These are phyloP conservation scores for Coilia nasus DNA, from an alignment of 2,797 vertebrate genomes.

Conservation along the genomic window DNA sequence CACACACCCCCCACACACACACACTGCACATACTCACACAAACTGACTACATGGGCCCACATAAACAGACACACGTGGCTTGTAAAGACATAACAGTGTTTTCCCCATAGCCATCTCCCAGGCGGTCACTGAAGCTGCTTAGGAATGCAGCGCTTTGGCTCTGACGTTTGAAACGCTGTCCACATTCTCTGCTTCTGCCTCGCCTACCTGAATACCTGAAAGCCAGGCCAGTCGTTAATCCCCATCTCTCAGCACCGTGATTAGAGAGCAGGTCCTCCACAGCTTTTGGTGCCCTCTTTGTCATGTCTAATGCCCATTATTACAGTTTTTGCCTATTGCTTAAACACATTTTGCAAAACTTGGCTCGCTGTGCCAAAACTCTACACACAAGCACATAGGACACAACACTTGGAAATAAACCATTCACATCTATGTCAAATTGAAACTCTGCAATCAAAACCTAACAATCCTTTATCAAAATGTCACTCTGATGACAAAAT, in stretches of 20 bases:
- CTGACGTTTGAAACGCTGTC: background rate
- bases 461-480: too few species aligned
- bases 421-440: too few species aligned
- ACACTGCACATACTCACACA: background rate
- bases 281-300: background rate
- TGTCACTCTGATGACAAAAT: too few species aligned
- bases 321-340: too few species aligned
- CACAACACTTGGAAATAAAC: too few species aligned
- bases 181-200: background rate
- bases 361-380: too few species aligned
- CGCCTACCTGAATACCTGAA: constrained; percentile 9
- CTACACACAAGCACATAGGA: too few species aligned
- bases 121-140: background rate
- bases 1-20: background rate
- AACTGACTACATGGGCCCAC: background rate
- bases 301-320: background rate
- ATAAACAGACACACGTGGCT: background rate
- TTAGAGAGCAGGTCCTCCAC: background rate
- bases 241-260: background rate
- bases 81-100: background rate
- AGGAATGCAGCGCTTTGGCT: background rate
- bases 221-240: background rate
- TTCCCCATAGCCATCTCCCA: background rate
- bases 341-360: too few species aligned
- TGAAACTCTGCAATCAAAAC: too few species aligned